Percentiles rank a stretch among this genome's conserved stretches.
Evolutionary conservation across 2,797 vertebrate genomes (phyloP).

Genomic region (Diceros bicornis): DNA sequence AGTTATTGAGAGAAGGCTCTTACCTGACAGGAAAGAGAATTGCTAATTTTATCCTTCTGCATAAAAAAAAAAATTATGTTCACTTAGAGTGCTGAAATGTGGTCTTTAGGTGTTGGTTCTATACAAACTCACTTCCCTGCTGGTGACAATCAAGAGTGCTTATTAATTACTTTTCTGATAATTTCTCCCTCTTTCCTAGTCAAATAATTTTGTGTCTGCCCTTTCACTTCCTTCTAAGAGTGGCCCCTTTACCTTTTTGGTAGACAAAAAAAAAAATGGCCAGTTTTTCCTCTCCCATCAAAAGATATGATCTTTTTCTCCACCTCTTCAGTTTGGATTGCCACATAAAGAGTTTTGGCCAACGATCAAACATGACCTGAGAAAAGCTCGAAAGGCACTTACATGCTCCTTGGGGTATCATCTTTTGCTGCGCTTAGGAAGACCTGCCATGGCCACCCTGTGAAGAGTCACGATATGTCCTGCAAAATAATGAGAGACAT

Average conservation of each 20-base stretch:
- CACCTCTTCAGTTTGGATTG: background rate
- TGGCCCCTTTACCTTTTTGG: background rate
- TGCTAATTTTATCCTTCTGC: background rate
- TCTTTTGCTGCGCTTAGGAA: background rate
- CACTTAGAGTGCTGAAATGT: background rate
- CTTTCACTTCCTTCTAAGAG: background rate
- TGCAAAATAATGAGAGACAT: background rate
- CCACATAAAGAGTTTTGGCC: background rate
- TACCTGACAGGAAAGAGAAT: background rate
- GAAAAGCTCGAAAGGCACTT: background rate
- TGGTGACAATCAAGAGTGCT: background rate
- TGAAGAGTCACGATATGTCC: background rate
- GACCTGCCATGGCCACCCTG: too few relatives aligned
- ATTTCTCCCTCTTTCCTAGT: background rate
- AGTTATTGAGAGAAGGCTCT: background rate
- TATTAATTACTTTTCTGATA: background rate
- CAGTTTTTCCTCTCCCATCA: background rate
- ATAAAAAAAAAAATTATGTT: background rate
- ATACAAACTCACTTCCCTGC: background rate
- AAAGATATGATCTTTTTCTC: background rate
- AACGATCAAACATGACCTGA: background rate
- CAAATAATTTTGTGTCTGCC: background rate
- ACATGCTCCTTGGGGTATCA: background rate
- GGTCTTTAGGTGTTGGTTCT: background rate
- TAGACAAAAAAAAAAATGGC: background rate